phyloP scores from a whole-genome alignment of 1,140 invertebrate species.

The Goniozus legneri region DNA sequence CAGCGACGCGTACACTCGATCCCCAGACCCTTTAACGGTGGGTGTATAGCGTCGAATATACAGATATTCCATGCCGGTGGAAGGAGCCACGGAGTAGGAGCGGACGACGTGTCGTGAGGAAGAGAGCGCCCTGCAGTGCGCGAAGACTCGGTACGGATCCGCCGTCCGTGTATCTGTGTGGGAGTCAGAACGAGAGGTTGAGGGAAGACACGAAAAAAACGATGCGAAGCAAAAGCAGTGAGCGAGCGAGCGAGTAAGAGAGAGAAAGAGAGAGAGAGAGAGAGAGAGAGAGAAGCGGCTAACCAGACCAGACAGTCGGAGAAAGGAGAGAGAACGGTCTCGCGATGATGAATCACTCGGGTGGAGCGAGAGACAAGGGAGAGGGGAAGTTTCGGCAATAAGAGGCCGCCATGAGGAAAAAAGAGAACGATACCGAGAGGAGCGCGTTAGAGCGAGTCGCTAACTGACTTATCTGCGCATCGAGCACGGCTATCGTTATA shows the following conservation, averaged over 20 bases:
- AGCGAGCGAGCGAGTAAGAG: slow-evolving; percentile 8
- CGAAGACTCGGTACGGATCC: slow-evolving; percentile 24
- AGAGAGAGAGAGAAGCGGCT: slow-evolving; percentile 37
- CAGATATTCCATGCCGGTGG: slow-evolving; percentile 10
- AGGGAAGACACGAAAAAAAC: slow-evolving; percentile 1
- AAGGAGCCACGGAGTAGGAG: background rate
- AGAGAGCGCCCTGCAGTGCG: slow-evolving; percentile 24
- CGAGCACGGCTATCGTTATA: too few relatives aligned
- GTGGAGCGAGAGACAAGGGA: slow-evolving; percentile 33
- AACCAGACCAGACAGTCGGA: too few relatives aligned
- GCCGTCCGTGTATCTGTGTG: slow-evolving; percentile 19
- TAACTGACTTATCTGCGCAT: slow-evolving; percentile 51
- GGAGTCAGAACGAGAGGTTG: slow-evolving; percentile 4
- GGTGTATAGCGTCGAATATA: slow-evolving; percentile 18
- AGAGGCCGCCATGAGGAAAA: slow-evolving; percentile 37
- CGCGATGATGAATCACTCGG: slow-evolving; percentile 51
- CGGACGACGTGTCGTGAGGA: slow-evolving; percentile 5
- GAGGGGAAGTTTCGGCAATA: too few relatives aligned
- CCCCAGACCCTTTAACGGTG: too few relatives aligned
- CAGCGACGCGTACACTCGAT: slow-evolving; percentile 28
- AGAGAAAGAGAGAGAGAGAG: slow-evolving; percentile 33
- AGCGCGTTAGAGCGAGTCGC: slow-evolving; percentile 51
- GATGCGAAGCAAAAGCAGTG: slow-evolving; percentile 1
- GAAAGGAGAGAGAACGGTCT: too few relatives aligned
- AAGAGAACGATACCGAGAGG: slow-evolving; percentile 41